Conservation (phyloP, 92 coral and sea anemone species). For the Zoanthus gigantus region DNA sequence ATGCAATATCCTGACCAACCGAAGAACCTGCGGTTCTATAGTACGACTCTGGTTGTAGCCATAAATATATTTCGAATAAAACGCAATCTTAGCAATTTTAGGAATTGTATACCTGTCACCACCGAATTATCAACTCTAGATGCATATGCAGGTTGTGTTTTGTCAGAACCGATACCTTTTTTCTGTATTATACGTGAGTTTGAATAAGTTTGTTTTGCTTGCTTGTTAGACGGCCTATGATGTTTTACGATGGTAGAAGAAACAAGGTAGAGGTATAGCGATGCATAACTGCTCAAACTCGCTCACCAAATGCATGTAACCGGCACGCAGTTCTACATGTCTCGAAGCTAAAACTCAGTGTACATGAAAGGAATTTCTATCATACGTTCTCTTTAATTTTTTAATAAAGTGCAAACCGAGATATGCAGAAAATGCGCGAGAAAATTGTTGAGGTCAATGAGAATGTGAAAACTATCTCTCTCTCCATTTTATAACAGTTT, state of each 20-base stretch:
- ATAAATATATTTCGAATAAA: not conserved
- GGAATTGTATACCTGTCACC: conserved; percentile 36
- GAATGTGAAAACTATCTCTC: not conserved
- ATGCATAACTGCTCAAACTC: too few species aligned
- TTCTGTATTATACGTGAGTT: conserved; percentile 3
- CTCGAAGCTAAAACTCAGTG: not conserved
- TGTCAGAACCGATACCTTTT: not conserved
- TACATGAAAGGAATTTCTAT: conserved; percentile 5
- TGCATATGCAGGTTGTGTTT: not conserved
- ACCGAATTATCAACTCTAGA: conserved; percentile 21
- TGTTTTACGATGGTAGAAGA: too few species aligned
- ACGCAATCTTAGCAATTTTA: conserved; percentile 24
- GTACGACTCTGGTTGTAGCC: too few species aligned
- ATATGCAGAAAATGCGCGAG: conserved; percentile 14
- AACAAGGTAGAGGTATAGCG: too few species aligned
- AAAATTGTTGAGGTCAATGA: conserved; percentile 9
- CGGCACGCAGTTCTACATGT: too few species aligned
- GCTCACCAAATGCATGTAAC: too few species aligned
- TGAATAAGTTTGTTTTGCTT: not conserved
- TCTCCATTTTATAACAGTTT: not conserved
- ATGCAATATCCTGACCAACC: too few species aligned
- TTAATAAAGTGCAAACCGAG: conserved; percentile 3
- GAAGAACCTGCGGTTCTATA: too few species aligned
- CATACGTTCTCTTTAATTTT: conserved; percentile 16
- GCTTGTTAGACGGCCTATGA: not conserved